phyloP scores from a whole-genome alignment of 2,888 invertebrate species.

The Cryptus armator region DNA sequence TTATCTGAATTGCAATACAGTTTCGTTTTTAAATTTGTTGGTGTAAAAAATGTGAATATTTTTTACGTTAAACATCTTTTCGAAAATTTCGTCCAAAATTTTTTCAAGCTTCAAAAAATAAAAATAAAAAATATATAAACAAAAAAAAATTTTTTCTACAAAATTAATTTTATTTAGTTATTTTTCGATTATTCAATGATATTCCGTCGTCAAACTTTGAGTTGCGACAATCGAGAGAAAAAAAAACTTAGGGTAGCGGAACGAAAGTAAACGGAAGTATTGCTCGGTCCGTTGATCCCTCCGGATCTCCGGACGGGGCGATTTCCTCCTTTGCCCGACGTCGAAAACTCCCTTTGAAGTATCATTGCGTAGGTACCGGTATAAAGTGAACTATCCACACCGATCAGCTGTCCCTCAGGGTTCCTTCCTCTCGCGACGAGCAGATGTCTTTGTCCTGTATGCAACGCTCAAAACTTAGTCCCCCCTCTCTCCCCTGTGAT shows the following conservation, averaged over 20 bases:
- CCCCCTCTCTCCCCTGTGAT: slow-evolving; percentile 31
- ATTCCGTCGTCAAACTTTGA: background rate
- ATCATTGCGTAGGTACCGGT: slow-evolving; percentile 72
- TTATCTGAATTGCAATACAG: background rate
- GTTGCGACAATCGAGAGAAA: background rate
- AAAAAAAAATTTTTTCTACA: background rate
- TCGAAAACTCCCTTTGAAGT: slow-evolving; percentile 25
- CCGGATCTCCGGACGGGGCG: slow-evolving; percentile 30
- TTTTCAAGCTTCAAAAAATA: too few species aligned
- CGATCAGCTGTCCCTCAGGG: slow-evolving; percentile 77
- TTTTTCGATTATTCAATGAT: background rate
- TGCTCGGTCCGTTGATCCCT: slow-evolving; percentile 13
- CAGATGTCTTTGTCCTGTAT: slow-evolving; percentile 65
- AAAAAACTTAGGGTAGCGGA: background rate
- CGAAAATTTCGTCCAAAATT: background rate
- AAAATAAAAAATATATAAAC: background rate
- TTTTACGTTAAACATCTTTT: too few species aligned
- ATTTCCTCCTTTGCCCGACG: slow-evolving; percentile 1
- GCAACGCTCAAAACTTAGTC: background rate
- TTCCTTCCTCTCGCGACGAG: slow-evolving; percentile 57
- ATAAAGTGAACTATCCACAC: slow-evolving; percentile 70
- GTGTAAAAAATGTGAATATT: too few species aligned
- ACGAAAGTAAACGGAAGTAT: slow-evolving; percentile 32
- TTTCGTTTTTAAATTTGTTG: background rate
- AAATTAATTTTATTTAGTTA: background rate